A percentile compares a stretch with the other conserved stretches of the same genome.
phyloP scores from a whole-genome alignment of 2,113 vertebrate species.

The Fulica atra region DNA sequence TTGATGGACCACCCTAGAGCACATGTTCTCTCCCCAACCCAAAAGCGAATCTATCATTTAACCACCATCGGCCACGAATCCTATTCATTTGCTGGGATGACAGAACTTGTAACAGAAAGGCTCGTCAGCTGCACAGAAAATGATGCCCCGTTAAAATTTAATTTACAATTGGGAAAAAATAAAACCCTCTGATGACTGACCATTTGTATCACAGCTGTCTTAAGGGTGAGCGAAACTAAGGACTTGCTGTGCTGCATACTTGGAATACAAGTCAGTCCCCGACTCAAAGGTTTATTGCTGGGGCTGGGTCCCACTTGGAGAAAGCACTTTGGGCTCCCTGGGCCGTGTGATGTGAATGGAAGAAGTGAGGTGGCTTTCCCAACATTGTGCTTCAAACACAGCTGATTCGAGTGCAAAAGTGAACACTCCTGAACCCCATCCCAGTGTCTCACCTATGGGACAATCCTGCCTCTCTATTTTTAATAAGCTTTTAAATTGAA shows the following conservation, averaged over 20 bases:
- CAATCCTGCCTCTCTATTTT: background rate
- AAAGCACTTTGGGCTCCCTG: background rate
- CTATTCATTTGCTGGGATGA: background rate
- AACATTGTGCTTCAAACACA: background rate
- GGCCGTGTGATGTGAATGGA: background rate
- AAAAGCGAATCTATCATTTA: background rate
- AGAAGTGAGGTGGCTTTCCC: background rate
- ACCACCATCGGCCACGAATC: background rate
- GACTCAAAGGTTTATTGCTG: background rate
- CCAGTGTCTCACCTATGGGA: background rate
- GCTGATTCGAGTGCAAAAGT: background rate
- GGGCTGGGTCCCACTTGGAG: background rate
- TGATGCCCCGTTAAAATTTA: background rate
- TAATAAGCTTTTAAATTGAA: background rate
- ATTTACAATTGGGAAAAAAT: background rate
- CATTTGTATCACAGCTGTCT: slow-evolving; percentile 11
- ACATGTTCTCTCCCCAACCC: background rate
- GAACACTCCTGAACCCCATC: background rate
- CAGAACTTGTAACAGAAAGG: background rate
- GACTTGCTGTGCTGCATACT: background rate
- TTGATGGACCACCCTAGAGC: slow-evolving; percentile 1
- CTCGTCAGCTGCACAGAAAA: background rate
- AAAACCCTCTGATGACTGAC: background rate
- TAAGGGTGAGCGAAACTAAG: background rate
- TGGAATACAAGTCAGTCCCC: background rate